These are phyloP conservation scores for Sebastes itinus DNA, from an alignment of 2,797 vertebrate genomes.

Conservation along the genomic window DNA sequence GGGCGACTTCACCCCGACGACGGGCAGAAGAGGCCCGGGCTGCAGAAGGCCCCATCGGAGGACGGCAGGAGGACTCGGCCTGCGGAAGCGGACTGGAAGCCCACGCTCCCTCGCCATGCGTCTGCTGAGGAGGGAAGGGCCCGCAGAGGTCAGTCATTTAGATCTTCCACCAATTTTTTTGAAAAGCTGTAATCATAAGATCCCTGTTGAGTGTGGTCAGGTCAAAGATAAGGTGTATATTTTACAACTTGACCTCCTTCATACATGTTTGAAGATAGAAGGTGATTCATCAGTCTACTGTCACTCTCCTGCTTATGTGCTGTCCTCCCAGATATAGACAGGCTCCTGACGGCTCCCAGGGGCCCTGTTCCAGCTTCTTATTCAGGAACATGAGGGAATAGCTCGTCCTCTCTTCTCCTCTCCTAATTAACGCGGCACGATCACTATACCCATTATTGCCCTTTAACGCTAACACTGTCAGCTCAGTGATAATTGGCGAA, in stretches of 20 bases:
- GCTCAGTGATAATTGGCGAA: constrained; percentile 49
- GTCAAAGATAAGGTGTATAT: background rate
- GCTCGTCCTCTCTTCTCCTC: constrained; percentile 70
- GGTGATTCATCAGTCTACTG: constrained; percentile 17
- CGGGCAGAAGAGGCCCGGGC: constrained; percentile 73
- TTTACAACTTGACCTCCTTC: constrained; percentile 32
- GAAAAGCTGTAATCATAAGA: background rate
- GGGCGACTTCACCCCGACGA: constrained; percentile 75
- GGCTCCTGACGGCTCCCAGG: constrained; percentile 71
- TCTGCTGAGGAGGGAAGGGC: constrained; percentile 83
- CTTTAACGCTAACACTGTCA: constrained; percentile 62
- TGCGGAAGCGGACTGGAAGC: constrained; percentile 80
- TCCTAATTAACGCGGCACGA: constrained; percentile 78
- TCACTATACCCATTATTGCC: constrained; percentile 63
- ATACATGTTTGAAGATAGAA: constrained; percentile 10
- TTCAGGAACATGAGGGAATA: constrained; percentile 82
- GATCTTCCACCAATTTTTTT: background rate
- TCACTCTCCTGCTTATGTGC: constrained; percentile 52
- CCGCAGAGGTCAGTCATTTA: constrained; percentile 76
- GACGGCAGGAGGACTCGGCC: constrained; percentile 79
- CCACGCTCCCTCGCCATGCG: constrained; percentile 80
- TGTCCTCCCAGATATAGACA: constrained; percentile 76
- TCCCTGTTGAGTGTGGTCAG: background rate
- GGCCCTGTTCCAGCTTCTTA: constrained; percentile 84
- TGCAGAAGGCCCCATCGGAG: constrained; percentile 84